These are phyloP conservation scores for Leptopilina boulardi DNA, from an alignment of 1,140 invertebrate species.

Conservation along the genomic window DNA sequence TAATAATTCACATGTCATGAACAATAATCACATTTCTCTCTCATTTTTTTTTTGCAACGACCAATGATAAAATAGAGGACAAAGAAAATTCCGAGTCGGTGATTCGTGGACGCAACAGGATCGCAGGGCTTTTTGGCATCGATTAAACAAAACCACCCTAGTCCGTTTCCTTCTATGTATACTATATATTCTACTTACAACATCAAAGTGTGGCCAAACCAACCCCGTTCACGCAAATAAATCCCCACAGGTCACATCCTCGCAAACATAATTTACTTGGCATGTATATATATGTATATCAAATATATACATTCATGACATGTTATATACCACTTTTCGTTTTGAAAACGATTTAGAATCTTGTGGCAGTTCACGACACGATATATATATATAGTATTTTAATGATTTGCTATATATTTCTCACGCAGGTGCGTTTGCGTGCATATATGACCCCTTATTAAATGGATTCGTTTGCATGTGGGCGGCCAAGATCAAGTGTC, in stretches of 20 bases:
- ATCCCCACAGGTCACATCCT: slow-evolving; percentile 19
- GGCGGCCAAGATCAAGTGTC: slow-evolving; percentile 17
- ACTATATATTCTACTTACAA: neutral
- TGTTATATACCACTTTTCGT: slow-evolving; percentile 6
- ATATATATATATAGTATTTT: neutral
- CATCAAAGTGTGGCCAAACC: neutral
- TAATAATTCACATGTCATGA: no score
- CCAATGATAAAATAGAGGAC: neutral
- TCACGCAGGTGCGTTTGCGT: slow-evolving; percentile 37
- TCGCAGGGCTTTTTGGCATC: slow-evolving; percentile 57
- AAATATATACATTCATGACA: neutral
- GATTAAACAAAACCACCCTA: slow-evolving; percentile 65
- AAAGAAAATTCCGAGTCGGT: slow-evolving; percentile 15
- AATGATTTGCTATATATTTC: slow-evolving; percentile 10
- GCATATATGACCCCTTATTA: neutral
- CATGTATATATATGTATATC: slow-evolving; percentile 4
- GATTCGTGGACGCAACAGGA: slow-evolving; percentile 51
- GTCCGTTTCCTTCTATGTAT: slow-evolving; percentile 29
- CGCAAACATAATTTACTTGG: slow-evolving; percentile 23
- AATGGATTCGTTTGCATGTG: neutral
- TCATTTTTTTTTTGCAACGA: neutral
- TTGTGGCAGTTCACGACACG: slow-evolving; percentile 24
- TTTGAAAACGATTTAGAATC: slow-evolving; percentile 10
- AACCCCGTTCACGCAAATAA: slow-evolving; percentile 13
- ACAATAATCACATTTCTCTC: neutral